Base-by-base conservation (phyloP, 2,888 invertebrate genomes). In the Galeopsomyia nigrocyanea region DNA sequence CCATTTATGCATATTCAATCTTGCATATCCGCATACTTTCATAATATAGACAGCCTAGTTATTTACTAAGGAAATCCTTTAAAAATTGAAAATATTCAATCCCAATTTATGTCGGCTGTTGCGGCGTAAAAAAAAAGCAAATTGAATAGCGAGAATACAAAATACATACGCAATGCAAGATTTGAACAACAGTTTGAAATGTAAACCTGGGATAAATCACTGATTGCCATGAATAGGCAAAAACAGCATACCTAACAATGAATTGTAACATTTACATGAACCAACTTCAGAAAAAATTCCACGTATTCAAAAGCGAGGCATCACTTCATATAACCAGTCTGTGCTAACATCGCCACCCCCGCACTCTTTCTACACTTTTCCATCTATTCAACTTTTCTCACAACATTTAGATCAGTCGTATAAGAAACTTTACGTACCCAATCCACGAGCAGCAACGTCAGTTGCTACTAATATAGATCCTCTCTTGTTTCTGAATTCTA, bases 361-460 rank as follows among this genome's bases (percentile, higher is more conserved):
- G 69, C 22, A 58, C 65, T 60, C 53, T 71, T 68, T 10, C 21
- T 65, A 39, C 39, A 39, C 7, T 51, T 22, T 17, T 65, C 57
- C 61, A 73, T 47, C 31, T 62, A 61, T 68, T 56, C 16, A 16
- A 16, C 47, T 55, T 65, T 57, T 62, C 31, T 19, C 68, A 56
- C 21, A 62, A 56, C 21, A 62, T 14, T 64, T 62, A 1, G 14
- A 13, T n/a, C 50, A 46, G 7, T 46, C 7, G 14, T 21, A 64
- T 39, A 73, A 63, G 26, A 14, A 73, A 68, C 58, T 22, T 73
- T 63, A 90, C 94, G 91, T 90, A 97, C 96, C 97, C 87, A 98
- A 90, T 84, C 98, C 97, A 84, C 97, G 91, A 65, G 98, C 98
- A 78, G 98, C 98, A 84, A 98, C 98, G 89, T 99, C 98, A 76